Conservation (phyloP, 1,140 invertebrate genomes). For the Polypedilum pembai region DNA sequence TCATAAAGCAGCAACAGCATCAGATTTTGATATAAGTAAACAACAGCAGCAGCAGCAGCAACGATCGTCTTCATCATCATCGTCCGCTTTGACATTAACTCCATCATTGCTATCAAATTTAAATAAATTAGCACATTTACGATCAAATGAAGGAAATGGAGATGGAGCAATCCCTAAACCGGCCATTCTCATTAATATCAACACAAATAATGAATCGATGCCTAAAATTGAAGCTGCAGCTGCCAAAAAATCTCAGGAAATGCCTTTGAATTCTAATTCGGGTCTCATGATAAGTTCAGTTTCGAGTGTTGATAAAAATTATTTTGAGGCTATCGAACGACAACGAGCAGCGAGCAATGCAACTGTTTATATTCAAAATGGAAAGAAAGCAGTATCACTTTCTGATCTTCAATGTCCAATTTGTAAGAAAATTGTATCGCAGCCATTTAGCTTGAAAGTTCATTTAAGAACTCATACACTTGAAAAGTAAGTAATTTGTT, state of each 20-base stretch:
- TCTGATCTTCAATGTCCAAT: constrained; percentile 17
- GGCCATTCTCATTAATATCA: neutral
- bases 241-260: constrained; percentile 8
- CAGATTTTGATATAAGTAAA: too few relatives aligned
- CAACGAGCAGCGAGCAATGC: neutral
- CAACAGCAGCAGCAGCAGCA: neutral
- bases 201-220: neutral
- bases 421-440: constrained; percentile 1
- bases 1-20: neutral
- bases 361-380: constrained; percentile 2
- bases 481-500: neutral
- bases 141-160: neutral
- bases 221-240: neutral
- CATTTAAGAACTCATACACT: constrained; percentile 20
- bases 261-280: neutral
- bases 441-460: constrained; percentile 10
- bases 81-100: constrained; percentile 18
- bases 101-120: constrained; percentile 21
- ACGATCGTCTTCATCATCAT: neutral
- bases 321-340: neutral
- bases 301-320: constrained; percentile 25
- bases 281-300: constrained; percentile 24
- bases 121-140: constrained; percentile 3
- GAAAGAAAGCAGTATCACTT: constrained; percentile 8
- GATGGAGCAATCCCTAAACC: constrained; percentile 6